Base-by-base conservation (phyloP, 2,797 vertebrate genomes). In the Danio kyathit region DNA sequence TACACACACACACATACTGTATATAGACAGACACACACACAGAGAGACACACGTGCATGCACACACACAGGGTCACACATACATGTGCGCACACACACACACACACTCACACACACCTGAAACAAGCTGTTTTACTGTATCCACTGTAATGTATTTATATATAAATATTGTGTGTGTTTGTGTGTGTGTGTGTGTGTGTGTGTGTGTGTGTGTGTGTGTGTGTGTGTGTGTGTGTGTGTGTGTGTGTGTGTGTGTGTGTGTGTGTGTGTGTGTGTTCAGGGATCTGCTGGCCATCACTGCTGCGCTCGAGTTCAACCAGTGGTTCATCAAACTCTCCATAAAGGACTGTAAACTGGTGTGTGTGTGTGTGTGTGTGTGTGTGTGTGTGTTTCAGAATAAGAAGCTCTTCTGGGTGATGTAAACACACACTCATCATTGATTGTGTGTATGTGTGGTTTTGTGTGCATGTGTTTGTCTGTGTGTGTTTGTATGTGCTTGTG, bases 231-330 rank as follows among this genome's bases (percentile, higher is more conserved):
- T 17, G 59, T 19, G n/a, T n/a, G n/a, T 29, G 29, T 81, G 54
- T 41, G 57, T 8, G 0, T 73, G 7, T 60, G 19, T 56, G 21
- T 16, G 16, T n/a, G 8, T 44, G 9, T 71, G 46, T 43, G 56
- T 29, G 17, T 46, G 17, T 64, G 17, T 81, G 76, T 38, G 82
- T 84, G 85, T 85, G 82, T 79, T 60, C 87, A 99, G 97, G 91
- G 97, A 99, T 88, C 93, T 99, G 90, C 92, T 97, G 90, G 95
- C 96, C 29, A 98, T 99, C 86, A 92, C 97, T 57, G 95, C 96
- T 72, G 96, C 93, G 52, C 92, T 99, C 87, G 97, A 99, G 83
- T 95, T 95, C 88, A 99, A 98, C 91, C 97, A 97, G 89, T 99
- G 97, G 97, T 99, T 99, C 94, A 97, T 94, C 64, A 98, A 96